Evolutionary conservation across 2,113 vertebrate genomes (phyloP), one percentile per base, ranked within the genome.

Genomic region (Mustelus asterias): DNA sequence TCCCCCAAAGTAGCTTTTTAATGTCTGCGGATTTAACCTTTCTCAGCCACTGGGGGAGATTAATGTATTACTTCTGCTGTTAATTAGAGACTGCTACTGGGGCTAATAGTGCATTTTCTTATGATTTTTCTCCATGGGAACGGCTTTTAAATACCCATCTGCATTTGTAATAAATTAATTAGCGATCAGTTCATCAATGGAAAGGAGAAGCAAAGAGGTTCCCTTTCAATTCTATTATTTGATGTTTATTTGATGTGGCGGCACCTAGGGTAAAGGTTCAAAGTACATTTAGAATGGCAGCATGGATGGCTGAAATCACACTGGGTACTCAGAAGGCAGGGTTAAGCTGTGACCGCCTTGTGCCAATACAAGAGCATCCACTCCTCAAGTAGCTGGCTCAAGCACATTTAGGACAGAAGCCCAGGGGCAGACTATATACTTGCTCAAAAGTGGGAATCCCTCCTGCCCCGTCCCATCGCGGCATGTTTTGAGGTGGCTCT

Each of bases 71-170:
- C 4, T 94, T 69, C n/a, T 67, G 65, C 65, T 67, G n/a, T 94
- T 94, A 94, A 94, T 69, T 44, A 69, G 63, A 16, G 65, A 94
- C 37, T 37, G 29, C 20, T 44, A 18, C n/a, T 94, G n/a, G 63
- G n/a, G 63, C 5, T 67, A 94, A 41, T 20, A n/a, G 7, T 69
- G 22, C 14, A 65, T 37, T 94, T 69, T 94, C 86, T 58, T 29
- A 60, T 60, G 86, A 37, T 89, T 89, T 89, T 58, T 89, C 63
- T 69, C 63, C 18, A 10, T 41, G 8, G 63, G 63, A 94, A 94
- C 90, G 41, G 92, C n/a, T 94, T 94, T 93, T 89, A 69, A 94
- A 94, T 94, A 44, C n/a, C 67, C 63, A 67, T 67, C 69, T 94
- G n/a, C 58, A 93, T 65, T 65, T 33, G 89, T 65, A 65, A 93